Evolutionary conservation across 2,888 invertebrate species (phyloP).

Genomic region (Harpalus rufipes): DNA sequence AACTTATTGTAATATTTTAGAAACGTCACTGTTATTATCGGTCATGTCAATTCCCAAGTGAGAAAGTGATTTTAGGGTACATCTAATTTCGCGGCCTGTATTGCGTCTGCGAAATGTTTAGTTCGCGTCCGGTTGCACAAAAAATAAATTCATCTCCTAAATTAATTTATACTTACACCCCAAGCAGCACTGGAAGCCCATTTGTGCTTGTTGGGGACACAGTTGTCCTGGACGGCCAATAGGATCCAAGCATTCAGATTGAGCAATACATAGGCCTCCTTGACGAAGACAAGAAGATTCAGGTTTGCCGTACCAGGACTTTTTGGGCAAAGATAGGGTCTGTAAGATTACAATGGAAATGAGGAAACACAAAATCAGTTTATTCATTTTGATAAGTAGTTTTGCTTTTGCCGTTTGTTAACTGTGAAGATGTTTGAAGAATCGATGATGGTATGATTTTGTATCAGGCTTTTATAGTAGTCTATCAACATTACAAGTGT

Average conservation of each 20-base stretch:
- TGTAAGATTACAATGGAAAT: background rate
- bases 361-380: background rate
- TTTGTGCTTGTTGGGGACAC: constrained; percentile 38
- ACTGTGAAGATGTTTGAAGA: constrained; percentile 3
- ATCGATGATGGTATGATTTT: background rate
- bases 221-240: constrained; percentile 11
- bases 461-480: background rate
- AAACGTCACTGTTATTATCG: too few species aligned
- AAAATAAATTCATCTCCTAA: too few species aligned
- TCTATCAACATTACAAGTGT: background rate
- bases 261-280: constrained; percentile 27
- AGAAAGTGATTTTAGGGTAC: too few species aligned
- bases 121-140: too few species aligned
- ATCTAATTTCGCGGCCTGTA: too few species aligned
- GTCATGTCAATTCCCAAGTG: too few species aligned
- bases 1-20: too few species aligned
- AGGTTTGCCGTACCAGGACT: constrained; percentile 16
- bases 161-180: constrained; percentile 48
- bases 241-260: background rate
- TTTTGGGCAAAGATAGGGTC: background rate
- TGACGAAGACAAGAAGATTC: constrained; percentile 27
- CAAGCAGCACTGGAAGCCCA: constrained; percentile 48
- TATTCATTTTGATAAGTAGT: constrained; percentile 20
- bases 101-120: too few species aligned
- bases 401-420: background rate